Evolutionary conservation across 2,888 invertebrate species (phyloP), one percentile per base, ranked within the genome.

Genomic region (Cenopis cana): DNA sequence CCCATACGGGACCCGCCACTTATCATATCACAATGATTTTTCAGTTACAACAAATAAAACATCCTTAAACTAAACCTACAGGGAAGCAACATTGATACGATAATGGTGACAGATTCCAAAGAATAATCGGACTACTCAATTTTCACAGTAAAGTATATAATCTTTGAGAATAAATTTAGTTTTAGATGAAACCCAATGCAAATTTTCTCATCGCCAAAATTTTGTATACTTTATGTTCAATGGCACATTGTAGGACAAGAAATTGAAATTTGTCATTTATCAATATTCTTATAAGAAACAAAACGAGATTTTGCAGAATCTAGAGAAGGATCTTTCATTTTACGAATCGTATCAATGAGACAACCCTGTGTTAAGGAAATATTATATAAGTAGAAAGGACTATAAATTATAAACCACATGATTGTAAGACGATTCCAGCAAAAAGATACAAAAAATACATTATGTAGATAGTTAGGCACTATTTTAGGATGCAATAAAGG

Each of bases 31-130:
- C 59, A 70, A 54, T 54, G 24, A 52, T 65, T 64, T 33, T 59
- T 41, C 41, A 36, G 49, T 69, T 17, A 65, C 66, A 74, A 75
- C 59, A 77, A 74, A 75, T 56, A 77, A 74, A 68, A 73, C 72
- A 54, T 38, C 33, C 10, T 57, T 33, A 68, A 62, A 50, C 12
- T 50, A 14, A 49, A 36, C 17, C 10, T 18, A 56, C 52, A 60
- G 36, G 38, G 10, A 8, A 52, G 29, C 36, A 17, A n/a, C 33
- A 36, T 56, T 33, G 33, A 56, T 17, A 10, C 18, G 17, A 6
- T 50, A 11, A 10, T 8, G 18, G 4, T 14, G 41, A 14, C 41
- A 46, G 41, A 5, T 46, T n/a, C 14, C n/a, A 46, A 46, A 46
- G 6, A 46, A 46, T 46, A 46, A 46, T 41, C 41, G 14, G 12